A percentile compares a stretch with the other conserved stretches of the same genome.
Evolutionary conservation across 2,113 vertebrate genomes (phyloP).

Genomic region (Barbus barbus): DNA sequence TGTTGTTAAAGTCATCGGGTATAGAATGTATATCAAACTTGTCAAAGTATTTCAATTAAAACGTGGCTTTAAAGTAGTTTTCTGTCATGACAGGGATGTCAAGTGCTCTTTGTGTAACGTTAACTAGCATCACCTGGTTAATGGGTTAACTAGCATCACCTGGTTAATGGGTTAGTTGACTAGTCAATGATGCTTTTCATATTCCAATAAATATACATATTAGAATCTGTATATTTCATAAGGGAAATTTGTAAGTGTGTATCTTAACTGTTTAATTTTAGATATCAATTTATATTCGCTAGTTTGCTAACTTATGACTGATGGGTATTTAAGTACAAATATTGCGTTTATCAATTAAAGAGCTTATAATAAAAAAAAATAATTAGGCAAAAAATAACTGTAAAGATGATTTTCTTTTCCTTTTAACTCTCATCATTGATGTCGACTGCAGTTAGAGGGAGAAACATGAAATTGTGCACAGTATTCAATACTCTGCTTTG

Average conservation of each 20-base stretch:
- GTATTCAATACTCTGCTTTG: neutral
- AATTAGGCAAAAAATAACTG: neutral
- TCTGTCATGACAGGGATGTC: neutral
- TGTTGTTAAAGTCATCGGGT: neutral
- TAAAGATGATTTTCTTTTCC: neutral
- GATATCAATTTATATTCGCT: neutral
- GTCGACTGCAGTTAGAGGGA: neutral
- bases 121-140: neutral
- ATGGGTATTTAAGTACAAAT: neutral
- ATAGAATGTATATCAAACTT: neutral
- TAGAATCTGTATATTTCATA: neutral
- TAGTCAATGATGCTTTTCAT: neutral
- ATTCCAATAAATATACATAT: neutral
- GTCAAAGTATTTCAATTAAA: neutral
- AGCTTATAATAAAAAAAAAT: neutral
- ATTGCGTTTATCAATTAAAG: neutral
- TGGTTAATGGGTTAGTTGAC: neutral
- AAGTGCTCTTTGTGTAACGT: conserved; percentile 9
- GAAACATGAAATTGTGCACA: neutral
- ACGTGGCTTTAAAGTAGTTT: neutral
- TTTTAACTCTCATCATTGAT: neutral
- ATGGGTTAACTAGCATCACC: conserved; percentile 1
- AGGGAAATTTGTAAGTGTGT: neutral
- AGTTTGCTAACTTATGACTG: neutral
- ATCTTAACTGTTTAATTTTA: neutral